Evolutionary conservation across 1,140 invertebrate genomes (phyloP), one percentile per base, ranked within the genome.

Genomic region (Trachymyrmex cornetzi): DNA sequence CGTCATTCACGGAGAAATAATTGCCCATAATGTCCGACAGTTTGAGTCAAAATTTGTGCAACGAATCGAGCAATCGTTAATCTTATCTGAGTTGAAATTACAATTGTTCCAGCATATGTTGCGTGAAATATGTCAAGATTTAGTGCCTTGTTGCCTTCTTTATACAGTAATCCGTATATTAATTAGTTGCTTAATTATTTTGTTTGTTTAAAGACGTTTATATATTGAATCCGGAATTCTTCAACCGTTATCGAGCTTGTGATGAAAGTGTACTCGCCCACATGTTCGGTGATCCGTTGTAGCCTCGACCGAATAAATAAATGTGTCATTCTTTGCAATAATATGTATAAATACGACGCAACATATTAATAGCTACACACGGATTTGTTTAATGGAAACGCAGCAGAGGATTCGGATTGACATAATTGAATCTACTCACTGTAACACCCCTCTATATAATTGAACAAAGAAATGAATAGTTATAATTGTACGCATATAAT

Each of bases 1-100:
- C 63, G 64, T 50, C 55, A 50, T 81, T 69, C 27, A 57, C 44
- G 19, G 24, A n/a, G 55, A 74, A 84, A 84, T 84, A 48, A 75
- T 84, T 57, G 50, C 50, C n/a, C 38, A 69, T 30, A 69, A 82
- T 61, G n/a, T 14, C 38, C 67, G 67, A 61, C 16, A 81, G 61
- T 74, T 72, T 14, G 38, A 27, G 19, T 4, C 55, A 22, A 22
- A 82, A 82, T 30, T 61, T 22, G 59, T 16, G 19, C 55, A 48
- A 74, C 80, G 67, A 44, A 63, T 53, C 44, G 44, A 22, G 19
- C 44, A 66, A n/a, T 38, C 44, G 44, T 38, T 48, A 11, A 55
- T 50, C n/a, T 38, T 9, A 74, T 14, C 19, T 30, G 34, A 38
- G 16, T 50, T 27, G 24, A 11, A 84, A 34, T 61, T 48, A 30